These are phyloP conservation scores for Steinernema scapterisci DNA, from an alignment of 2,888 invertebrate genomes.

Conservation along the genomic window DNA sequence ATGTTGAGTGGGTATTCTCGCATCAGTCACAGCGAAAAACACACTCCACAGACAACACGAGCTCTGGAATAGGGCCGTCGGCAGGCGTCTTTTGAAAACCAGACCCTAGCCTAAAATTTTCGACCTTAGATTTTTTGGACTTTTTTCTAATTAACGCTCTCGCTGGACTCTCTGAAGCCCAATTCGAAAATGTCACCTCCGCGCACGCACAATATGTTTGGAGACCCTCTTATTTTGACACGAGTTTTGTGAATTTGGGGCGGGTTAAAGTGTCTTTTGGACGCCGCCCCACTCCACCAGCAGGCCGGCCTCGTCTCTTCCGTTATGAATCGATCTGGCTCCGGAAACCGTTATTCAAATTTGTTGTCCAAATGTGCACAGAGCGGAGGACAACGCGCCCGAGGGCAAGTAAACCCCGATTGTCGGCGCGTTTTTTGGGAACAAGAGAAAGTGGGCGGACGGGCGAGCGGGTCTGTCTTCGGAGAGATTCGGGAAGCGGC, in stretches of 20 bases:
- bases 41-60: not conserved
- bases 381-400: not conserved
- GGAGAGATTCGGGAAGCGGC: not conserved
- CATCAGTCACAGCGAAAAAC: not conserved
- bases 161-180: not conserved
- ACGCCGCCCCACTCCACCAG: slow-evolving; percentile 28
- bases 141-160: not conserved
- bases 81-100: not conserved
- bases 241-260: slow-evolving; percentile 30
- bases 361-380: slow-evolving; percentile 26
- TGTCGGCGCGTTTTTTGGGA: not conserved
- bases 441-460: not conserved
- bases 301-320: slow-evolving; percentile 16
- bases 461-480: not conserved
- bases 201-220: slow-evolving; percentile 3
- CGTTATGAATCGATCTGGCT: slow-evolving; percentile 31
- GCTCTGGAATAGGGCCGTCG: not conserved
- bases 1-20: slow-evolving; percentile 13
- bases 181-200: too few relatives aligned
- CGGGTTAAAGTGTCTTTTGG: slow-evolving; percentile 4
- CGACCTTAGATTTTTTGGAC: not conserved
- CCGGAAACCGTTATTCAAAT: slow-evolving; percentile 33
- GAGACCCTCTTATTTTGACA: slow-evolving; percentile 24
- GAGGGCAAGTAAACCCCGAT: not conserved
- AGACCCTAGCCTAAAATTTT: not conserved